Evolutionary conservation across 2,113 vertebrate genomes (phyloP), one percentile per base, ranked within the genome.

Genomic region (Pelobates fuscus): DNA sequence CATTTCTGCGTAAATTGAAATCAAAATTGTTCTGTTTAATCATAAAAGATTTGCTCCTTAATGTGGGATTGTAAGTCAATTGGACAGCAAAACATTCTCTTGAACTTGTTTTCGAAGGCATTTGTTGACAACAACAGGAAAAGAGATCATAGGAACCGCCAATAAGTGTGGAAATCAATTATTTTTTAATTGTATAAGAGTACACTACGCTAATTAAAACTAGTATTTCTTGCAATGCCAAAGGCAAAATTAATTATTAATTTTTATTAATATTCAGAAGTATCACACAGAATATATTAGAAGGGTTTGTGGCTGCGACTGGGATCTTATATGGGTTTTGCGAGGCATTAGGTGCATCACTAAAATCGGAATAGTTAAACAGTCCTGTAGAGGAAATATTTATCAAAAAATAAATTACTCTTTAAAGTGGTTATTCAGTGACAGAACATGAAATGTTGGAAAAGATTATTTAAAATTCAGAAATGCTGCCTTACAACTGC

Each of bases 191-290:
- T 99, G 96, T 96, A 93, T 91, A 95, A 90, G 93, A 99, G 95
- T 97, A 96, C 93, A 95, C 92, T 96, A 97, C 95, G 96, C 97
- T 99, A 98, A 99, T 99, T 98, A 99, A 98, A 97, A 96, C 94
- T 94, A 97, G 97, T 97, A 96, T 96, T 96, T 98, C 95, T 97
- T 95, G 92, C 94, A 93, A 93, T 89, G 96, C 97, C 96, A 95
- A 94, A 93, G 96, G 96, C 96, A 95, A 99, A 94, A 98, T 98
- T 96, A 98, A 99, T 97, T 95, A 98, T 98, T 98, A 93, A 99
- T 95, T 95, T 96, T 95, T 97, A 99, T 99, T 98, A 98, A 98
- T 98, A 99, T 99, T 99, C 95, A 99, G 92, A 96, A 97, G 95
- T 95, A 97, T 94, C 93, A 89, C 93, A 94, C 95, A 94, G 95